Conservation (phyloP, 2,888 invertebrate species). For the Formica aserva region DNA sequence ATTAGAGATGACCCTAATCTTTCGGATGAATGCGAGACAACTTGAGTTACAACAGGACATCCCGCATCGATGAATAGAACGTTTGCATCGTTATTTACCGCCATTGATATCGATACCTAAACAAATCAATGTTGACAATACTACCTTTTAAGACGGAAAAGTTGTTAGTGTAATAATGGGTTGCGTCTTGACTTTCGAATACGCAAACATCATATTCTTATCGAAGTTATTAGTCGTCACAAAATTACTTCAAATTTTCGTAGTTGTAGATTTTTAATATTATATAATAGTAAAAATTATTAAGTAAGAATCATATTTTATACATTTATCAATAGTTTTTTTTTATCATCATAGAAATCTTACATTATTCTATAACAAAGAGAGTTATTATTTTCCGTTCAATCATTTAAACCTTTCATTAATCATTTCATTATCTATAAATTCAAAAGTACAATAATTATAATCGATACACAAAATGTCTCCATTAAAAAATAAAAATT, state of each 20-base stretch:
- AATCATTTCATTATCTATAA: not conserved
- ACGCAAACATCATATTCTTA: not conserved
- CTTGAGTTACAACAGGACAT: constrained; percentile 67
- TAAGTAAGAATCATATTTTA: not conserved
- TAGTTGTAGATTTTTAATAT: not conserved
- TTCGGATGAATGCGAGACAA: constrained; percentile 71
- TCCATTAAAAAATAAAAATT: not conserved
- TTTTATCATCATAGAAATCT: not conserved
- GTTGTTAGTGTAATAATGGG: not conserved
- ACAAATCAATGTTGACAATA: constrained; percentile 82
- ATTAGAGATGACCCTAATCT: constrained; percentile 69
- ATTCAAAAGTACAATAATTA: not conserved
- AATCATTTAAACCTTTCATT: not conserved
- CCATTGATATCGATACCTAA: constrained; percentile 83
- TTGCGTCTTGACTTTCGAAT: not conserved
- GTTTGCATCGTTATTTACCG: constrained; percentile 80
- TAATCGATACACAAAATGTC: not conserved
- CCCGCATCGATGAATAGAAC: constrained; percentile 71
- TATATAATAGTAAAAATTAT: not conserved
- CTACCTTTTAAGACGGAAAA: constrained; percentile 45
- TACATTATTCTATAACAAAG: not conserved
- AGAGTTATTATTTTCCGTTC: not conserved
- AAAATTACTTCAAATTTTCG: not conserved
- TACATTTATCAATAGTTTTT: not conserved
- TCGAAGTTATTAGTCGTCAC: not conserved